Evolutionary conservation across 2,888 invertebrate genomes (phyloP).

Genomic region (Empis livida): DNA sequence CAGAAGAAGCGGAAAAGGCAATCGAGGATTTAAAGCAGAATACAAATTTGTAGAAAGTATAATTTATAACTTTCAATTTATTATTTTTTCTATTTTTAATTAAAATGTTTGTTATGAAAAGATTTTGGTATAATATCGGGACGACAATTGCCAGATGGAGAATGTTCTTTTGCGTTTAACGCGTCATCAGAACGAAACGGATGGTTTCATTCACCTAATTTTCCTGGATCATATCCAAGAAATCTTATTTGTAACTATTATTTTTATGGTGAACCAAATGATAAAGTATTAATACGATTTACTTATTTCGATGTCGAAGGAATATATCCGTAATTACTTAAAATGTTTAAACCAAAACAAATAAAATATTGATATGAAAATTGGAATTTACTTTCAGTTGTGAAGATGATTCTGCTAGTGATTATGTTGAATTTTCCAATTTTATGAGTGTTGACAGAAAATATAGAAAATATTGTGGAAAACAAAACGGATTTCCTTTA

Average conservation of each 20-base stretch:
- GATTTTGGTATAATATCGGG: conserved; percentile 83
- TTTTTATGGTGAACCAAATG: conserved; percentile 66
- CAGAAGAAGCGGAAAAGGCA: conserved; percentile 59
- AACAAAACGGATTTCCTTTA: conserved; percentile 52
- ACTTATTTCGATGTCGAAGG: conserved; percentile 91
- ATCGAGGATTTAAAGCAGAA: conserved; percentile 76
- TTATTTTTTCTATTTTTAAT: conserved; percentile 7
- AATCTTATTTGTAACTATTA: conserved; percentile 86
- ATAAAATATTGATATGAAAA: not conserved
- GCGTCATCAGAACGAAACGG: conserved; percentile 69
- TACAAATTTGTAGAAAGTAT: conserved; percentile 83
- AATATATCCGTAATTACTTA: conserved; percentile 64
- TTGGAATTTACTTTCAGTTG: conserved; percentile 49
- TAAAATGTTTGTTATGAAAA: conserved; percentile 42
- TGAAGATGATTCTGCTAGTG: conserved; percentile 80
- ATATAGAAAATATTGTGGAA: conserved; percentile 77
- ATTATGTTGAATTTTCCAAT: conserved; percentile 94
- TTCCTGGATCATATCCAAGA: conserved; percentile 79
- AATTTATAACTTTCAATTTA: not conserved
- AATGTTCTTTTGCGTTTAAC: conserved; percentile 81
- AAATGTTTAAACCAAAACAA: too few species aligned
- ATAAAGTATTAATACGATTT: conserved; percentile 73
- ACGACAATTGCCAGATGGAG: conserved; percentile 57
- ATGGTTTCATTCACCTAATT: conserved; percentile 77
- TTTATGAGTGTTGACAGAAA: conserved; percentile 82